phyloP scores from a whole-genome alignment of 1,140 invertebrate genomes.

The Seison nebaliae region DNA sequence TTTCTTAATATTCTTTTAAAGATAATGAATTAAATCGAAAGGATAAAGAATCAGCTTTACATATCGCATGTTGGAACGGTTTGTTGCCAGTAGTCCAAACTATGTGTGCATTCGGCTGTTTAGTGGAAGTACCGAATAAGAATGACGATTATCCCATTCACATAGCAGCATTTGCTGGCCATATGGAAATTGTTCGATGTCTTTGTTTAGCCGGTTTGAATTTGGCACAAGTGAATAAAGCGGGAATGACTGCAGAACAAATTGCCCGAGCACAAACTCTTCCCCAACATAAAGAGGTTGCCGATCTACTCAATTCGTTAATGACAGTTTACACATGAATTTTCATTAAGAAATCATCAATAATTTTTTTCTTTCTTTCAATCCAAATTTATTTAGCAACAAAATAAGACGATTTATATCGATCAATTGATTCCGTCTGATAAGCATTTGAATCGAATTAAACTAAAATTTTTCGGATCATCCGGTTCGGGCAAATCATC shows the following conservation, averaged over 20 bases:
- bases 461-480: constrained; percentile 47
- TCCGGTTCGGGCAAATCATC: constrained; percentile 48
- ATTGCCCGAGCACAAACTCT: constrained; percentile 50
- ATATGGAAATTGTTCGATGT: constrained; percentile 28
- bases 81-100: constrained; percentile 41
- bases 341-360: neutral
- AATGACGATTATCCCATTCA: constrained; percentile 16
- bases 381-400: constrained; percentile 20
- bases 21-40: constrained; percentile 18
- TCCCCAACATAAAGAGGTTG: constrained; percentile 45
- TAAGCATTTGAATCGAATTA: constrained; percentile 39
- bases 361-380: neutral
- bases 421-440: constrained; percentile 38
- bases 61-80: constrained; percentile 41
- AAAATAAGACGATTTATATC: constrained; percentile 37
- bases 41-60: constrained; percentile 46
- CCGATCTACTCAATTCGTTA: constrained; percentile 41
- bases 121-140: constrained; percentile 40
- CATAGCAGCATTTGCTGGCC: constrained; percentile 34
- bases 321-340: constrained; percentile 31
- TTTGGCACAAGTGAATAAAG: constrained; percentile 37
- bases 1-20: neutral
- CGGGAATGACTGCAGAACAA: constrained; percentile 50
- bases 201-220: constrained; percentile 45
- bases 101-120: constrained; percentile 45